Evolutionary conservation across 2,888 invertebrate species (phyloP), one percentile per base, ranked within the genome.

Genomic region (Apamea crenata): DNA sequence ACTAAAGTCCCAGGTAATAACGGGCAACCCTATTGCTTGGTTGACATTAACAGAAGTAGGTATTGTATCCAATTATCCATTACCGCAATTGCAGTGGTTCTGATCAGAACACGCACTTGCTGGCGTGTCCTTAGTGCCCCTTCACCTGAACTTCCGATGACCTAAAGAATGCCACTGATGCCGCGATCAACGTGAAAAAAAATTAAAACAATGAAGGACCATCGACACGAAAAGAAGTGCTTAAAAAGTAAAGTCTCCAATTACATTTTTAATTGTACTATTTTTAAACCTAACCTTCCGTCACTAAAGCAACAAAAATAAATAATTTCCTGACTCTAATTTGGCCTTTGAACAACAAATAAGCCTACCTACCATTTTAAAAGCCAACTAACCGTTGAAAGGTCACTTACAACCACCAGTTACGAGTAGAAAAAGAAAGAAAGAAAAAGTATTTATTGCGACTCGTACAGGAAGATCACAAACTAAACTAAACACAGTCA

Each of bases 331-430:
- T 8, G 4, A 14, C 8, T 40, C 21, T n/a, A n/a, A 53, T 69
- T 61, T 40, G 25, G 0, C 53, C 5, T 63, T 69, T 69, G 36
- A 59, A 29, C 16, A 53, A n/a, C 12, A 77, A 50, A 59, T 56
- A 73, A 29, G 21, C 32, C 25, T 72, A 32, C 7, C 40, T 53
- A 25, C 18, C 14, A 59, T 73, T 65, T 69, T 18, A 63, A 82
- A 70, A 83, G 29, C 61, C 6, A 67, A 2, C 21, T 44, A 53
- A 68, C 68, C 18, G 47, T 84, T 63, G 16, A 66, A 72, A 68
- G 21, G 32, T 50, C 32, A 32, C 16, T 16, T 59, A 66, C 36
- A 21, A 67, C 69, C 36, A 72, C 40, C n/a, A 44, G 32, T 29
- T 12, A 25, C 65, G 7, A 61, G 40, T 40, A 6, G 40, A 40